phyloP scores from a whole-genome alignment of 1,140 invertebrate species.

The Nomia melanderi region DNA sequence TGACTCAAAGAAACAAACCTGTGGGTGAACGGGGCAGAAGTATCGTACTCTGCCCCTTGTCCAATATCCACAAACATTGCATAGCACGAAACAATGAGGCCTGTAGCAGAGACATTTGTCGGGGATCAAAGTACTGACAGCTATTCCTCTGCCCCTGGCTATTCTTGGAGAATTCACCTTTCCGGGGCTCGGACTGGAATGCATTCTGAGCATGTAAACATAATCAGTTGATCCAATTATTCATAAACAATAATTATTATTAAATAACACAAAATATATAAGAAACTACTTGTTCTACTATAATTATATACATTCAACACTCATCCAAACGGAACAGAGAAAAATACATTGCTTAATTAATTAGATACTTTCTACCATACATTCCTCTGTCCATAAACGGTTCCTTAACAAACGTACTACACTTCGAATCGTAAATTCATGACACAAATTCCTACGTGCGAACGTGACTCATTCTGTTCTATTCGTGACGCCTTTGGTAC shows the following conservation, averaged over 20 bases:
- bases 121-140: background rate
- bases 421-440: slow-evolving; percentile 29
- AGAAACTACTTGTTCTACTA: background rate
- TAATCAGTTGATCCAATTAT: background rate
- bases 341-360: background rate
- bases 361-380: slow-evolving; percentile 5
- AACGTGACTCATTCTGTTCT: slow-evolving; percentile 26
- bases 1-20: slow-evolving; percentile 38
- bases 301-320: background rate
- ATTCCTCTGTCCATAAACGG: background rate
- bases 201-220: background rate
- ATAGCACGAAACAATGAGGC: slow-evolving; percentile 41
- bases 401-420: slow-evolving; percentile 13
- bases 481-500: slow-evolving; percentile 1
- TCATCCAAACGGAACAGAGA: background rate
- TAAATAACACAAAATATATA: background rate
- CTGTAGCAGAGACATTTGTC: slow-evolving; percentile 50
- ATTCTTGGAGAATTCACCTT: background rate
- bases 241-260: background rate
- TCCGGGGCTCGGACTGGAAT: no score
- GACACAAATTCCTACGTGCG: slow-evolving; percentile 22
- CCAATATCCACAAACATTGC: slow-evolving; percentile 56
- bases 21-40: slow-evolving; percentile 55
- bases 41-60: slow-evolving; percentile 54
- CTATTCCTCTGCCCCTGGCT: slow-evolving; percentile 14